Percentiles rank a stretch among this genome's conserved stretches.
Conservation (phyloP, 2,797 vertebrate species). For the Sebastiscus tertius region DNA sequence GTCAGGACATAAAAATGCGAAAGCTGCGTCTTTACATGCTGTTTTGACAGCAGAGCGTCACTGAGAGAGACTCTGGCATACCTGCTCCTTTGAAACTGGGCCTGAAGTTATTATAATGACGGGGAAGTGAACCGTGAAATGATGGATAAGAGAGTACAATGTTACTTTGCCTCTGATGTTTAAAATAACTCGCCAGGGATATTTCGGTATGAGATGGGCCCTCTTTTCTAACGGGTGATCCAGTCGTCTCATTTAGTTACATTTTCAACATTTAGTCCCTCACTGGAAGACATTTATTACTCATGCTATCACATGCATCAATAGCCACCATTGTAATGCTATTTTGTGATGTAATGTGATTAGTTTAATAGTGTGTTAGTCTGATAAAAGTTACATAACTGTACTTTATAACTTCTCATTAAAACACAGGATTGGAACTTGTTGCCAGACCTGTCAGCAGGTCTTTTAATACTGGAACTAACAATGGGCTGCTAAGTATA, state of each 20-base stretch:
- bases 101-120: conserved; percentile 29
- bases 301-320: not conserved
- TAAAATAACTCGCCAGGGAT: conserved; percentile 20
- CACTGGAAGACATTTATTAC: conserved; percentile 4
- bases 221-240: not conserved
- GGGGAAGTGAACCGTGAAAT: conserved; percentile 25
- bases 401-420: not conserved
- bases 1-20: conserved; percentile 18
- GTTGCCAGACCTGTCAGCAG: not conserved
- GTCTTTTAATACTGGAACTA: not conserved
- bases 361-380: not conserved
- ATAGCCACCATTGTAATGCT: not conserved
- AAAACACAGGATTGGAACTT: not conserved
- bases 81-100: conserved; percentile 28
- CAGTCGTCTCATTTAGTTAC: not conserved
- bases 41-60: not conserved
- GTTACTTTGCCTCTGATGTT: conserved; percentile 34
- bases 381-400: not conserved
- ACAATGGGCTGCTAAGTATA: not conserved
- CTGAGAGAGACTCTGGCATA: not conserved
- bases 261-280: not conserved
- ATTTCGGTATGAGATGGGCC: not conserved
- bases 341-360: not conserved
- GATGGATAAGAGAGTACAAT: conserved; percentile 18
- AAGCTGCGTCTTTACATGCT: conserved; percentile 3